These are phyloP conservation scores for Drosophila sp. DNA, from an alignment of 1,140 invertebrate species.

Conservation along the genomic window DNA sequence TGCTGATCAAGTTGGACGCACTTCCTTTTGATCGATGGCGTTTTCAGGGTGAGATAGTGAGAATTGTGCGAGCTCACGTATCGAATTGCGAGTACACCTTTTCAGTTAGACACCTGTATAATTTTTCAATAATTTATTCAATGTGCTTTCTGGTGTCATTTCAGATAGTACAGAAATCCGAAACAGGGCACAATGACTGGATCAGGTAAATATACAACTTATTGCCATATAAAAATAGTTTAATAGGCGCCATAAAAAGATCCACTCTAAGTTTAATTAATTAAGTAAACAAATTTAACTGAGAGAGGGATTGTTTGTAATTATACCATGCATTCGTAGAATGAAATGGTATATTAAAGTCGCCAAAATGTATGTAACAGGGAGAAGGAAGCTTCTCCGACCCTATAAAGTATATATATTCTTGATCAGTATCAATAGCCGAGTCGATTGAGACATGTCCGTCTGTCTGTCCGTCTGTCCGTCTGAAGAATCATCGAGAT, in stretches of 20 bases:
- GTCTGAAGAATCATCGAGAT: no score
- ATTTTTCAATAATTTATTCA: conserved; percentile 25
- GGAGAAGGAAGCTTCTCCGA: no score
- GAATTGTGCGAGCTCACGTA: conserved; percentile 19
- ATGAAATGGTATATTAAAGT: no score
- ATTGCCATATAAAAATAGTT: not conserved
- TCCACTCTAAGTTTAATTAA: not conserved
- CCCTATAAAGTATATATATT: no score
- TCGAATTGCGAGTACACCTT: conserved; percentile 43
- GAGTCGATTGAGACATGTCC: no score
- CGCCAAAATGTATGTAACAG: no score
- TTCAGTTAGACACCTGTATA: conserved; percentile 16
- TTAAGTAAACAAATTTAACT: not conserved
- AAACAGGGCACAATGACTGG: conserved; percentile 60
- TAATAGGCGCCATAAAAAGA: not conserved
- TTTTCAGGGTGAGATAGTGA: conserved; percentile 29
- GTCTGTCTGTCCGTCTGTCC: no score
- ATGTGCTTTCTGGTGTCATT: conserved; percentile 46
- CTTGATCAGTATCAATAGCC: no score
- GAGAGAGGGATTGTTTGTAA: not conserved
- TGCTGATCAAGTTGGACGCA: conserved; percentile 59
- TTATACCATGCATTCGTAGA: no score
- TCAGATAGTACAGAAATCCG: conserved; percentile 43
- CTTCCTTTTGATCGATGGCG: conserved; percentile 39
- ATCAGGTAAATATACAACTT: conserved; percentile 61